Conservation (phyloP, 2,113 vertebrate genomes). For the Hemiscyllium ocellatum region DNA sequence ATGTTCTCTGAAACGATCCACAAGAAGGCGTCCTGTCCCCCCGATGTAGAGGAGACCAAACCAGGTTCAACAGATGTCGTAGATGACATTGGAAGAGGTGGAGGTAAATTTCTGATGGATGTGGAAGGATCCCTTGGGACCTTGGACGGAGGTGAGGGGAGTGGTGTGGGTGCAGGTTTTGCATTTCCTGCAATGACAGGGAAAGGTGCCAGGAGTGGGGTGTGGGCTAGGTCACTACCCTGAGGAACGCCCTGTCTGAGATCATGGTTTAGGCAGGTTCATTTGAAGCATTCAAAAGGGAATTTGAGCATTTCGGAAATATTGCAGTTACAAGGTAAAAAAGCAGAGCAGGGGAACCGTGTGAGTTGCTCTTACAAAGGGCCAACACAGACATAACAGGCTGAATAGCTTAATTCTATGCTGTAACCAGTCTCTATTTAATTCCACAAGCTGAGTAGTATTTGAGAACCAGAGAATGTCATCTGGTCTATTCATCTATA, state of each 20-base stretch:
- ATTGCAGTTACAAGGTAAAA: neutral
- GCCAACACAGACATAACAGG: neutral
- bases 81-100: too few relatives aligned
- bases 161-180: too few relatives aligned
- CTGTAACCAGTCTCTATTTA: neutral
- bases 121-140: too few relatives aligned
- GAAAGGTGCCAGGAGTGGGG: too few relatives aligned
- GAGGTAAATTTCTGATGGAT: too few relatives aligned
- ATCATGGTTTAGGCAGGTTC: neutral
- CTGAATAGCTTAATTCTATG: neutral
- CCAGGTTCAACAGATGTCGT: too few relatives aligned
- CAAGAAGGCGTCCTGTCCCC: too few relatives aligned
- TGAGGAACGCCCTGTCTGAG: neutral
- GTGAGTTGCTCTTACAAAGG: neutral
- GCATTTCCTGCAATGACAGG: too few relatives aligned
- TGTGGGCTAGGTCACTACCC: too few relatives aligned
- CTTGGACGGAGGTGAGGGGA: too few relatives aligned
- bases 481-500: neutral
- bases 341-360: neutral
- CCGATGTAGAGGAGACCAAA: too few relatives aligned
- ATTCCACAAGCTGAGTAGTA: neutral
- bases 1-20: too few relatives aligned
- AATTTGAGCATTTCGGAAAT: neutral
- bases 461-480: neutral
- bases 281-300: neutral